These are phyloP conservation scores for Clanis bilineata DNA, from an alignment of 2,888 invertebrate genomes.

Conservation along the genomic window DNA sequence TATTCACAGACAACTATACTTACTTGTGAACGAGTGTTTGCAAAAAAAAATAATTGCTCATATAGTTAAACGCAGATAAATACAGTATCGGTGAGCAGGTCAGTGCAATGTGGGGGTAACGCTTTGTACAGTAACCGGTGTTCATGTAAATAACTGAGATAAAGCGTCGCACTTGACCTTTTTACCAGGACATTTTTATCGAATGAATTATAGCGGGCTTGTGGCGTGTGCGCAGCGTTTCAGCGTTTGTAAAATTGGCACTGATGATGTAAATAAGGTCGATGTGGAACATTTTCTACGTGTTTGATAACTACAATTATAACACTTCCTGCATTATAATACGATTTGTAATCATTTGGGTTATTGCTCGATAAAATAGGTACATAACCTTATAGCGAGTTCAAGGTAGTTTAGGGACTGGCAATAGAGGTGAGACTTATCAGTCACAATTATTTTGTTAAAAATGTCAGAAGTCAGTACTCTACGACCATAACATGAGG, in stretches of 20 bases:
- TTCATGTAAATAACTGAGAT: slow-evolving; percentile 49
- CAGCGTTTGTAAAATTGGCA: slow-evolving; percentile 41
- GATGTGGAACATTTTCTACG: neutral
- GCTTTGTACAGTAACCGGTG: slow-evolving; percentile 40
- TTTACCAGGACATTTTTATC: slow-evolving; percentile 60
- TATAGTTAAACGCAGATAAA: slow-evolving; percentile 21
- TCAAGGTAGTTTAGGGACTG: neutral
- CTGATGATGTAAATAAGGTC: slow-evolving; percentile 35
- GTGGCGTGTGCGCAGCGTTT: slow-evolving; percentile 28
- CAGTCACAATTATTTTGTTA: neutral
- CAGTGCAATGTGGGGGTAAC: slow-evolving; percentile 48
- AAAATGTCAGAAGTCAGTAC: neutral
- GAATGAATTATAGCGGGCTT: slow-evolving; percentile 43
- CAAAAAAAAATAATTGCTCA: neutral
- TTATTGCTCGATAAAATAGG: neutral
- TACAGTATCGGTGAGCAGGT: slow-evolving; percentile 43
- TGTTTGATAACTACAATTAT: neutral
- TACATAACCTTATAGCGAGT: neutral
- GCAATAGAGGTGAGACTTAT: neutral
- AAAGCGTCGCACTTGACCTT: slow-evolving; percentile 64
- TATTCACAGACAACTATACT: neutral
- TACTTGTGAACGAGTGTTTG: neutral
- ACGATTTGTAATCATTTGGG: neutral
- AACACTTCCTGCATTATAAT: neutral
- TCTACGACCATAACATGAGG: neutral